Evolutionary conservation across 2,113 vertebrate species (phyloP), one percentile per base, ranked within the genome.

Genomic region (Gasterosteus nipponicus): DNA sequence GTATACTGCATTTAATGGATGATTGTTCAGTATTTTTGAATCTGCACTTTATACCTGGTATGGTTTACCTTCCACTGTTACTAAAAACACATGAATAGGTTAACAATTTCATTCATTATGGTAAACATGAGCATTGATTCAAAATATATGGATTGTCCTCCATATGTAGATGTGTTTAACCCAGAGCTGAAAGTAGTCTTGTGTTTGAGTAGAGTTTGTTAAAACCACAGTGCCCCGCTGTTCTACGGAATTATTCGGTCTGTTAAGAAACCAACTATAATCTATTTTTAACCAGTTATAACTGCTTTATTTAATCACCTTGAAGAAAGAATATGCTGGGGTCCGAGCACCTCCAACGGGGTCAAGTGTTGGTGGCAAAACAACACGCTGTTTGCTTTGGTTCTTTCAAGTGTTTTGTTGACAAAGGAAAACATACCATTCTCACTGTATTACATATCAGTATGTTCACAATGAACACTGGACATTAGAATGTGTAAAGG

Each of bases 1-100:
- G 26, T 70, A 33, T 46, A 56, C 56, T 66, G 57, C 41, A 57
- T 67, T 59, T 73, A 67, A 7, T 57, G 19, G 61, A n/a, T n/a
- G n/a, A n/a, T 26, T 26, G 22, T 26, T 26, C 1, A 54, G 56
- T 60, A 42, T 77, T 75, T 19, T 39, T 63, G 22, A 39, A 14
- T 46, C 4, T 19, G 9, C 75, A 73, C 33, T 78, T 39, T 22
- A 63, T 63, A 47, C 19, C 10, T 19, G 9, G 54, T 10, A 44
- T 1, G 15, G 16, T 18, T 66, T 66, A 7, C 35, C 35, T 38
- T 38, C 3, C 49, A n/a, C n/a, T n/a, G 19, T 51, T 54, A 8
- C 19, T 49, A 19, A 49, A 49, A 49, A 7, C 15, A 49, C 35
- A 38, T 38, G 41, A 19, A 47, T 26, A 18, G 1, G 29, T 10